Conservation (phyloP, 2,888 invertebrate genomes). For the Cheiracanthium punctorium region DNA sequence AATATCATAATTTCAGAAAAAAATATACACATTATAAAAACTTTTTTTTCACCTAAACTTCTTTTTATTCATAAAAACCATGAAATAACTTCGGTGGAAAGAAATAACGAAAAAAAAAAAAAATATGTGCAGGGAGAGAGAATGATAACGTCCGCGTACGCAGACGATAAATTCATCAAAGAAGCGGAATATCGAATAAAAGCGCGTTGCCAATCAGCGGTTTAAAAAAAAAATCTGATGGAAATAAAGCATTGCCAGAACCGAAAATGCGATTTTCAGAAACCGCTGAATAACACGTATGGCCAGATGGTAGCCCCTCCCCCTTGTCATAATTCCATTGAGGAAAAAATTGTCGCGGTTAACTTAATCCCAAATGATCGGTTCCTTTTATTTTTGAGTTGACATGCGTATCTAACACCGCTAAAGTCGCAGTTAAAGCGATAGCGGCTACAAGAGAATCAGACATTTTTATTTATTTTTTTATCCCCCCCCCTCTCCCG, state of each 20-base stretch:
- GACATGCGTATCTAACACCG: slow-evolving; percentile 59
- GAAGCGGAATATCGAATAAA: not conserved
- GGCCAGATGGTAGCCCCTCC: slow-evolving; percentile 47
- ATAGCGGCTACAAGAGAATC: slow-evolving; percentile 19
- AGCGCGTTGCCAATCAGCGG: slow-evolving; percentile 32
- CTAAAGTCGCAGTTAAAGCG: slow-evolving; percentile 46
- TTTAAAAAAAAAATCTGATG: not conserved
- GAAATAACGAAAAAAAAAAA: no score
- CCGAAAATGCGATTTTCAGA: slow-evolving; percentile 48
- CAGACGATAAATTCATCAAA: slow-evolving; percentile 12
- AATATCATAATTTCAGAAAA: slow-evolving; percentile 9
- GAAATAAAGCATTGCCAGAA: slow-evolving; percentile 24
- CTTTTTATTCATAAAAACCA: not conserved
- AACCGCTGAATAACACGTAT: slow-evolving; percentile 42
- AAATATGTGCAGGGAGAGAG: no score
- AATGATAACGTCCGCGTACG: not conserved
- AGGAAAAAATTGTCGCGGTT: slow-evolving; percentile 52
- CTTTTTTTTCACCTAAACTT: not conserved
- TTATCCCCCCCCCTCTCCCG: slow-evolving; percentile 5
- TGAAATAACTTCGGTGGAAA: not conserved
- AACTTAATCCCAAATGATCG: slow-evolving; percentile 59
- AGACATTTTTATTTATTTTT: slow-evolving; percentile 20
- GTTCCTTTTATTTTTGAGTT: slow-evolving; percentile 62
- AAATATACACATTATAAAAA: slow-evolving; percentile 14
- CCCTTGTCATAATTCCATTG: slow-evolving; percentile 21